A percentile compares a stretch with the other conserved stretches of the same genome.
These are phyloP conservation scores for Leptestheria dahalacensis DNA, from an alignment of 1,140 invertebrate genomes.

Conservation along the genomic window DNA sequence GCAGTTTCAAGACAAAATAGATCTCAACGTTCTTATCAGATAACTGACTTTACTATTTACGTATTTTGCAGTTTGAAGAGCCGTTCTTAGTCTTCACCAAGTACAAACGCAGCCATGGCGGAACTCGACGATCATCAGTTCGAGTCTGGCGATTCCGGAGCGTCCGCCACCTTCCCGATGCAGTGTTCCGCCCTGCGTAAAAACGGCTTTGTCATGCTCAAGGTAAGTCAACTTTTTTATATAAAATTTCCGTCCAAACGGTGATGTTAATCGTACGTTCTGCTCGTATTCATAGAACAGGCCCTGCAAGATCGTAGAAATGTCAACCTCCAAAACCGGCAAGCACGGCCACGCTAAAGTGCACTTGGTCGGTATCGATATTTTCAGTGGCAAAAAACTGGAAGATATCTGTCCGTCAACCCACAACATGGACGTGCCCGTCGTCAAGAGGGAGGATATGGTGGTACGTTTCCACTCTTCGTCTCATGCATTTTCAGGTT, in stretches of 20 bases:
- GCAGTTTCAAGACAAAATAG: too few relatives aligned
- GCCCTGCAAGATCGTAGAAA: conserved; percentile 99
- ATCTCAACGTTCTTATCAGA: too few relatives aligned
- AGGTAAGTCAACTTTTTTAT: conserved; percentile 32
- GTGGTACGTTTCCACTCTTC: conserved; percentile 38
- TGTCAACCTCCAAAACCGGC: conserved; percentile 99
- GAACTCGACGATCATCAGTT: conserved; percentile 81
- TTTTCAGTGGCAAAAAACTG: conserved; percentile 92
- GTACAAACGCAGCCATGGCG: conserved; percentile 39
- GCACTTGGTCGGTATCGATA: conserved; percentile 95
- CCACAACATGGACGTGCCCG: conserved; percentile 99
- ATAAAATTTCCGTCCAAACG: neutral
- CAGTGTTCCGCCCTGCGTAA: conserved; percentile 98
- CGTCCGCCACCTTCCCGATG: conserved; percentile 90
- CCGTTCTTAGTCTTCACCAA: too few relatives aligned
- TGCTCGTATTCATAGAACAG: conserved; percentile 35
- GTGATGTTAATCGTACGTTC: neutral
- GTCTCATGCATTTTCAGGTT: neutral
- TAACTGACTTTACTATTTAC: too few relatives aligned
- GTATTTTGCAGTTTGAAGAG: too few relatives aligned
- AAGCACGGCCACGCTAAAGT: conserved; percentile 99
- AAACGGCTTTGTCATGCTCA: conserved; percentile 96
- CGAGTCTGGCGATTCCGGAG: conserved; percentile 81
- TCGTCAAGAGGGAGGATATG: conserved; percentile 94
- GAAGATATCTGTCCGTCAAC: conserved; percentile 99